A percentile compares a stretch with the other conserved stretches of the same genome.
Evolutionary conservation across 2,888 invertebrate species (phyloP).

Genomic region (Drosophila paracracens): DNA sequence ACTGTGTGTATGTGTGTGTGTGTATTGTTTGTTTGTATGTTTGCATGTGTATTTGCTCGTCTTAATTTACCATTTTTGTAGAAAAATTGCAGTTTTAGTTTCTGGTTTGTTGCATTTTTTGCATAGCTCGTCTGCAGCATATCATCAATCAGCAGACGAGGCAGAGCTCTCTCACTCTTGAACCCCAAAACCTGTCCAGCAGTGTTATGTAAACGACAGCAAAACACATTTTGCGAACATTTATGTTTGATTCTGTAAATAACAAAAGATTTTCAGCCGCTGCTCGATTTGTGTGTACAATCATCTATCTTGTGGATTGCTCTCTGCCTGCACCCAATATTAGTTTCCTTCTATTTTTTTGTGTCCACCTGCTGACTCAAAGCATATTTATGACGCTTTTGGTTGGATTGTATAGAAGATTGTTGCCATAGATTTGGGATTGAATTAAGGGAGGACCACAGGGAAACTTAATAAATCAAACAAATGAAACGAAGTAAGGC

Average conservation of each 20-base stretch:
- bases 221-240: conserved; percentile 27
- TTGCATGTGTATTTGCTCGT: conserved; percentile 14
- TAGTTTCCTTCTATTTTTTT: neutral
- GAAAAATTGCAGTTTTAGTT: conserved; percentile 10
- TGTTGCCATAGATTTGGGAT: conserved; percentile 2
- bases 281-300: conserved; percentile 11
- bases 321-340: neutral
- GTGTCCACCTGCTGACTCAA: neutral
- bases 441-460: neutral
- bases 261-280: neutral
- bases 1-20: too few species aligned
- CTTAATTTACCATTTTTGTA: conserved; percentile 55
- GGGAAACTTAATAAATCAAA: conserved; percentile 8
- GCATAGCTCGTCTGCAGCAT: conserved; percentile 44
- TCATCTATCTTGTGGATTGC: conserved; percentile 26
- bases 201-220: conserved; percentile 4
- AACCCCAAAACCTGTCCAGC: neutral
- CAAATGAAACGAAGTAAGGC: neutral
- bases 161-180: neutral
- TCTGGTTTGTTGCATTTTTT: conserved; percentile 49
- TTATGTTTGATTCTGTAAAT: conserved; percentile 42
- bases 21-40: neutral
- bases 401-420: neutral
- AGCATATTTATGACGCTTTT: conserved; percentile 24
- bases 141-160: conserved; percentile 68